Conservation (phyloP, 2,888 invertebrate genomes). For the Alentia gelatinosa region DNA sequence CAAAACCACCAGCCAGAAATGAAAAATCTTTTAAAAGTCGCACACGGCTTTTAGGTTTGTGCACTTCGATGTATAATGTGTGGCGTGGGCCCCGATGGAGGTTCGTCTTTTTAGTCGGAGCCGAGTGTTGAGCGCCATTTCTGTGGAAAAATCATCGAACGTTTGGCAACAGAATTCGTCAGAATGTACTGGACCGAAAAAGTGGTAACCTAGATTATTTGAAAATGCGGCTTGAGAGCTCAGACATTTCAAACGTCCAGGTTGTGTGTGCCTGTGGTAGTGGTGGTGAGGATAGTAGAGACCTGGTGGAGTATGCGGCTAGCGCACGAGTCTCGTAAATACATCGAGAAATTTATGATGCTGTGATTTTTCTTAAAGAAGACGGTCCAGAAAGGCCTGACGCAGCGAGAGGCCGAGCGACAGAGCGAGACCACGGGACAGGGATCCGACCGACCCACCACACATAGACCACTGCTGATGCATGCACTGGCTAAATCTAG, state of each 20-base stretch:
- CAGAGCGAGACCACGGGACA: background rate
- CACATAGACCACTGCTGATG: too few relatives aligned
- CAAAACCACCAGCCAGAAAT: slow-evolving; percentile 12
- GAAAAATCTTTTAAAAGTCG: slow-evolving; percentile 37
- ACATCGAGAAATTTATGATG: background rate
- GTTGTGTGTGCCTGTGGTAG: background rate
- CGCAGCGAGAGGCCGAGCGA: background rate
- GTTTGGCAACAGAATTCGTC: background rate
- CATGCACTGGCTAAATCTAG: too few relatives aligned
- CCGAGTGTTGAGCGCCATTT: background rate
- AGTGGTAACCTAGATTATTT: slow-evolving; percentile 26
- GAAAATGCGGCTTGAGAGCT: background rate
- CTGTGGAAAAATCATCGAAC: background rate
- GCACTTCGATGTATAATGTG: background rate
- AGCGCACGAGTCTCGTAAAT: background rate
- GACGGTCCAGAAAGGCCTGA: background rate
- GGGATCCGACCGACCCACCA: too few relatives aligned
- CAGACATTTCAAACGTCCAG: background rate
- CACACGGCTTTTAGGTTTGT: slow-evolving; percentile 19
- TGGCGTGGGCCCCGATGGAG: background rate
- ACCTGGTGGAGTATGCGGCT: too few relatives aligned
- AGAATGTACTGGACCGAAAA: background rate
- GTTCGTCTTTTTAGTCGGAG: background rate
- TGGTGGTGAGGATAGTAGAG: background rate
- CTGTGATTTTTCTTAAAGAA: background rate